Conservation (phyloP, 2,797 vertebrate genomes). For the Lates japonicus region DNA sequence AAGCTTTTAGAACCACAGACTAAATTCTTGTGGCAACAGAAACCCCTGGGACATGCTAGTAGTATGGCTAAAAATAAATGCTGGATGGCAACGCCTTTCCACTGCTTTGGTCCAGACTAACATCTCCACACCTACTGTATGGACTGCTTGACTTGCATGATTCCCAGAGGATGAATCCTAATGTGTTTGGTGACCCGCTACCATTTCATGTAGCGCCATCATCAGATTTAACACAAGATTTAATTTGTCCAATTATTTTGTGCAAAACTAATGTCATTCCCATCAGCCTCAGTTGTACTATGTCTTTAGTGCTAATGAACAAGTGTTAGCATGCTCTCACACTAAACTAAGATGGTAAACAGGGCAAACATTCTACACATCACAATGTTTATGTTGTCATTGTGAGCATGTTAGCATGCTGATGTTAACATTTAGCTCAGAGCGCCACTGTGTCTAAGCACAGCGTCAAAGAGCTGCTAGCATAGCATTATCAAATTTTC, state of each 20-base stretch:
- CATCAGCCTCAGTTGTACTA: background rate
- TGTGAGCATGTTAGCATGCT: too few relatives aligned
- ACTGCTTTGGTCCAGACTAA: background rate
- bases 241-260: background rate
- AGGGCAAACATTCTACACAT: too few relatives aligned
- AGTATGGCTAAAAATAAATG: background rate
- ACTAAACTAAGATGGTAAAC: too few relatives aligned
- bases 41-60: background rate
- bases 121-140: background rate
- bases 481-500: background rate
- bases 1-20: conserved; percentile 9
- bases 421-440: background rate
- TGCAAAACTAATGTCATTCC: background rate
- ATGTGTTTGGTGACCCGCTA: background rate
- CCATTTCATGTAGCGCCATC: background rate
- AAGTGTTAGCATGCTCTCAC: background rate
- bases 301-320: background rate
- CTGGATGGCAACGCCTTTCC: background rate
- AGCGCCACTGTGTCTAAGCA: background rate
- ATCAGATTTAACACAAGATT: background rate
- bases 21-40: conserved; percentile 12
- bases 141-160: background rate
- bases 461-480: background rate
- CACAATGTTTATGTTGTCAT: too few relatives aligned
- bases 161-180: background rate